These are phyloP conservation scores for Pseudorectes ferrugineus DNA, from an alignment of 2,113 vertebrate species.

Conservation along the genomic window DNA sequence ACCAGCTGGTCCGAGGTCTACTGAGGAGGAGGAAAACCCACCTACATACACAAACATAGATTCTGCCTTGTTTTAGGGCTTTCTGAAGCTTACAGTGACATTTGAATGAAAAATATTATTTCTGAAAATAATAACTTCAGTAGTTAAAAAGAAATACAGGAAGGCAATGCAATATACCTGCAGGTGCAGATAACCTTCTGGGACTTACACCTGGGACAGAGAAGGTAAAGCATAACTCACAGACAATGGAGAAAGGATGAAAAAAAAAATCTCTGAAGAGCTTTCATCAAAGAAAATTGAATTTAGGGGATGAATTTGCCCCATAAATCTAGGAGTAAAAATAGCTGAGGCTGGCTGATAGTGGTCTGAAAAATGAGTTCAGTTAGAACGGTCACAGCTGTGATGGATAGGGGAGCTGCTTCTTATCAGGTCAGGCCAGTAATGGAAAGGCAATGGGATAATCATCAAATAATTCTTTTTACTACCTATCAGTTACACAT, in stretches of 20 bases:
- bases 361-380: constrained; percentile 65
- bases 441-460: constrained; percentile 62
- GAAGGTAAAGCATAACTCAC: constrained; percentile 44
- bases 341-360: constrained; percentile 56
- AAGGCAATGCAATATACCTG: background rate
- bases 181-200: constrained; percentile 49
- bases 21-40: background rate
- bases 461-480: constrained; percentile 64
- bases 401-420: constrained; percentile 52
- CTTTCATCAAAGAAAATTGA: constrained; percentile 65
- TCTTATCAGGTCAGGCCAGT: constrained; percentile 63
- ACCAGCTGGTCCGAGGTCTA: background rate
- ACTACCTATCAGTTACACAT: constrained; percentile 56
- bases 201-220: constrained; percentile 1
- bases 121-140: constrained; percentile 17
- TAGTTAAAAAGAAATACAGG: constrained; percentile 4
- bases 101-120: constrained; percentile 37
- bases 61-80: background rate
- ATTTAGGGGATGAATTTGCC: constrained; percentile 56
- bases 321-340: constrained; percentile 65
- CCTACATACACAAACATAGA: background rate
- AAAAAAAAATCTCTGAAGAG: constrained; percentile 1
- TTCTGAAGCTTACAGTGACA: background rate
- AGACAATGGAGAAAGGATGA: constrained; percentile 20
- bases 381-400: constrained; percentile 21